Evolutionary conservation across 2,888 invertebrate genomes (phyloP), one percentile per base, ranked within the genome.

Genomic region (Podabrus alpinus): DNA sequence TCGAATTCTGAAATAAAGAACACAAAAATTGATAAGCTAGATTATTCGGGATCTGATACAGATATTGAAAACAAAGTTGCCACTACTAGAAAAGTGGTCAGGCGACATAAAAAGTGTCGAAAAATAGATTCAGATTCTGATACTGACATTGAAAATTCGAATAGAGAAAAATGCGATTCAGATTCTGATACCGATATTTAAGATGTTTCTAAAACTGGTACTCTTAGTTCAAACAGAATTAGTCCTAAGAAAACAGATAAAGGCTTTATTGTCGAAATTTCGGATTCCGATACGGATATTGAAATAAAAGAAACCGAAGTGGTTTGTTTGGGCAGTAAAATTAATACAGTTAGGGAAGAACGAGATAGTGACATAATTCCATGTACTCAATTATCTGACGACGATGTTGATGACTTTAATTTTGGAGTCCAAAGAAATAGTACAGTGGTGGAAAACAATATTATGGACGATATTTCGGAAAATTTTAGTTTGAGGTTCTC

Each of bases 181-280:
- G 80, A 81, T 77, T 77, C 82, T 7, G 82, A 82, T 19, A 81
- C 81, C 19, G 82, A 83, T 25, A 68, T 79, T 15, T 81, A 82
- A 77, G 75, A 73, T 24, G 68, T 66, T 45, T 68, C 69, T 17
- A 15, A 16, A 59, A 15, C 19, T 7, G n/a, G n/a, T 59, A 25
- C 68, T 15, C 2, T 4, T 19, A 29, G 13, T 17, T n/a, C 45
- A 45, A 45, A n/a, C 2, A 45, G n/a, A 45, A 2, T 45, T 5
- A 45, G n/a, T 45, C 15, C n/a, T 68, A 15, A 59, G 19, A 16
- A 59, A 17, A n/a, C 9, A 9, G 9, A 9, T 17, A n/a, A 24
- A 69, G 61, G 15, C 15, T 15, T 15, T 3, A 15, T 17, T 25
- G 11, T 15, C 24, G 9, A 5, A 15, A 45, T 29, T 25, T 73